Evolutionary conservation across 2,888 invertebrate genomes (phyloP), one percentile per base, ranked within the genome.

Genomic region (Nymphalis urticae): DNA sequence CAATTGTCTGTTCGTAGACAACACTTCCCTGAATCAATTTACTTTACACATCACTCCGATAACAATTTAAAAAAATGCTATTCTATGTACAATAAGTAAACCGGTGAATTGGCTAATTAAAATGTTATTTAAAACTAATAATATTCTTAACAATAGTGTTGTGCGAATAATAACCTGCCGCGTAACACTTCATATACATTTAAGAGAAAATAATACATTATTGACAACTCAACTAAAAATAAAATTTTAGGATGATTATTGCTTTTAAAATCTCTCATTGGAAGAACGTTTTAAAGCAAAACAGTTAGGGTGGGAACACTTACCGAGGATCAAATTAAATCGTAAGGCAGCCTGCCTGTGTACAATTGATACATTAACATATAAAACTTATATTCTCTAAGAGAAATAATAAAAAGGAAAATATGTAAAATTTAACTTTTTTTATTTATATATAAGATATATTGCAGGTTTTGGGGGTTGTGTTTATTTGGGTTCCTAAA

Each of bases 171-270:
- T 62, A 48, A 48, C n/a, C 47, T 62, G 69, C 66, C 58, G 48
- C 51, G 50, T 68, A 68, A 63, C 60, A 68, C 27, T 54, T 48
- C 50, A 50, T 53, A 68, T 24, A 70, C 47, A 59, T 66, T 56
- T 60, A 80, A 79, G 48, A 66, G 51, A 47, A 27, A 50, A 50
- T 16, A 84, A 85, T 83, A 85, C 81, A 86, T 85, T 85, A 81
- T 82, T 76, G 77, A 83, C 79, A 80, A 79, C 80, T 80, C 79
- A 87, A 85, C 83, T 87, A 83, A 72, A 84, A 80, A 82, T 82
- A 56, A 56, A 56, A 32, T 32, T 27, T 56, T 17, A 54, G 6
- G 3, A 19, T 42, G 42, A 13, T 42, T 42, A 42, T 53, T 53
- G 53, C 53, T 53, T 53, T 13, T 10, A 24, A 53, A 53, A 53